These are phyloP conservation scores for Tetrao urogallus DNA, from an alignment of 2,113 vertebrate genomes.

Conservation along the genomic window DNA sequence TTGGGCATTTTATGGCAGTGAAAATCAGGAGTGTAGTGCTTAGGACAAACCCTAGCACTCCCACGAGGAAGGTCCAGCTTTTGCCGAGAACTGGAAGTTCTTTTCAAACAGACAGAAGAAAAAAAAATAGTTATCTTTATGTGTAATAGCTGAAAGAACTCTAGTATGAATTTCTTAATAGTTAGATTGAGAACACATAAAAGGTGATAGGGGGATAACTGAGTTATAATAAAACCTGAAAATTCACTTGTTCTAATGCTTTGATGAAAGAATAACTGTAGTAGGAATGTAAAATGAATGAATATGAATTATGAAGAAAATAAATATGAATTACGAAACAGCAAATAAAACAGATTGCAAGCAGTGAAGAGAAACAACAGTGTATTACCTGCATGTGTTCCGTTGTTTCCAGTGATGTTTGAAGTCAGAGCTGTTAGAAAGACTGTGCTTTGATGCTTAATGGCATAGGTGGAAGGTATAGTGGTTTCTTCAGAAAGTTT, in stretches of 20 bases:
- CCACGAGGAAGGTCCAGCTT: slow-evolving; percentile 86
- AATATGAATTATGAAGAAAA: neutral
- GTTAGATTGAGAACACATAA: neutral
- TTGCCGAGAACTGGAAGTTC: slow-evolving; percentile 72
- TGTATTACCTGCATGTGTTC: slow-evolving; percentile 67
- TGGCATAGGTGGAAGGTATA: neutral
- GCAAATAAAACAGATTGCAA: neutral
- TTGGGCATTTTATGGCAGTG: slow-evolving; percentile 84
- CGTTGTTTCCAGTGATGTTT: slow-evolving; percentile 37
- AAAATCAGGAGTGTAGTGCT: slow-evolving; percentile 81
- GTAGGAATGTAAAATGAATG: neutral
- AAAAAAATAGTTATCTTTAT: neutral
- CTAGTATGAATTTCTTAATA: neutral
- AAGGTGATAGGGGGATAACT: neutral
- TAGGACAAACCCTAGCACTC: slow-evolving; percentile 80
- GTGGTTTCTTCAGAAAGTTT: neutral
- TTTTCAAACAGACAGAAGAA: slow-evolving; percentile 7
- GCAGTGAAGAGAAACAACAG: neutral
- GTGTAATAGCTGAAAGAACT: neutral
- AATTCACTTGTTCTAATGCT: neutral
- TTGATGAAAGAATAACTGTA: neutral
- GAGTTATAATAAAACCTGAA: neutral
- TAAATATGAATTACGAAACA: neutral
- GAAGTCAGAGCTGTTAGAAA: slow-evolving; percentile 17
- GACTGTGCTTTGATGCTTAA: neutral